Evolutionary conservation across 2,888 invertebrate species (phyloP).

Genomic region (Falcaria lacertinaria): DNA sequence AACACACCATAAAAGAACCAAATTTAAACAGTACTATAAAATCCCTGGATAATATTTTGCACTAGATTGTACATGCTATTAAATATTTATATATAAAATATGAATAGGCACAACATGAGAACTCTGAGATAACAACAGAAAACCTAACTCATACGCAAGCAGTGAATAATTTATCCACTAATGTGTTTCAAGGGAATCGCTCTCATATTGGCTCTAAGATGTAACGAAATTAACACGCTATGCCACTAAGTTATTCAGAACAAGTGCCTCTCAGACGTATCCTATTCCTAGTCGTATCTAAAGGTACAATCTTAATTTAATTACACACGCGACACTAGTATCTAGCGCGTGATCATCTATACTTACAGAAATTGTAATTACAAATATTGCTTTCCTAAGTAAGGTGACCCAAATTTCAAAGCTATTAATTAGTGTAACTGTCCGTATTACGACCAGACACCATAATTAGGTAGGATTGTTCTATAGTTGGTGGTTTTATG

Average conservation of each 20-base stretch:
- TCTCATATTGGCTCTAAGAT: neutral
- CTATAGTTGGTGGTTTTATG: neutral
- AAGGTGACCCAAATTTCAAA: neutral
- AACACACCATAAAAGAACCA: too few species aligned
- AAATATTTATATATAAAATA: neutral
- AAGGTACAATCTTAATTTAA: neutral
- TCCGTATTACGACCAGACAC: conserved; percentile 11
- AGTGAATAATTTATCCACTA: neutral
- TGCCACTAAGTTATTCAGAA: neutral
- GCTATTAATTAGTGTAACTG: conserved; percentile 7
- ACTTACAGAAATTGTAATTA: neutral
- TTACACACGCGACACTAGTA: neutral
- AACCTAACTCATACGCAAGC: neutral
- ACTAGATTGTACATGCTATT: too few species aligned
- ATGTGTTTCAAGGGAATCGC: neutral
- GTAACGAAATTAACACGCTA: neutral
- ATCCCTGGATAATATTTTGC: too few species aligned
- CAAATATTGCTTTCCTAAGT: neutral
- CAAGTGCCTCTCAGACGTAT: neutral
- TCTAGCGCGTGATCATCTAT: neutral
- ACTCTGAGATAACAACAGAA: neutral
- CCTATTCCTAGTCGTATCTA: neutral
- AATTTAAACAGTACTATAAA: too few species aligned
- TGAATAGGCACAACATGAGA: neutral
- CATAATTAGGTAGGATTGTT: neutral